These are phyloP conservation scores for Perizoma flavofasciatum DNA, from an alignment of 2,888 invertebrate genomes.

Conservation along the genomic window DNA sequence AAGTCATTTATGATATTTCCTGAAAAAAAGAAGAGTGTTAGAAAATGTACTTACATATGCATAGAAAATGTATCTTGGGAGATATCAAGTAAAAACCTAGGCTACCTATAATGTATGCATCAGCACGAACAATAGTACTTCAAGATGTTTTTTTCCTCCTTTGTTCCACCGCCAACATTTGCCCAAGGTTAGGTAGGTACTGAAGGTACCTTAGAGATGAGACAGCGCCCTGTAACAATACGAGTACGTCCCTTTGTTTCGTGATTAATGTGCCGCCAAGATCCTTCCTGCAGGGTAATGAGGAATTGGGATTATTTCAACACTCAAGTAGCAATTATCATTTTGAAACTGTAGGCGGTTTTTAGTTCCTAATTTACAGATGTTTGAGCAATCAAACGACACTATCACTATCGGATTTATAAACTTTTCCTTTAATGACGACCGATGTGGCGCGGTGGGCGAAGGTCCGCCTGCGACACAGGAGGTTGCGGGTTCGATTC, in stretches of 20 bases:
- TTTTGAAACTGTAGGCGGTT: constrained; percentile 9
- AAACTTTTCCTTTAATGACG: too few relatives aligned
- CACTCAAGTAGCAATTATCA: constrained; percentile 8
- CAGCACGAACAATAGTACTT: constrained; percentile 20
- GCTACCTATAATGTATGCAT: constrained; percentile 11
- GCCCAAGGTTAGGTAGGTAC: constrained; percentile 34
- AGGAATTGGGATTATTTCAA: constrained; percentile 27
- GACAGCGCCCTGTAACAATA: constrained; percentile 40
- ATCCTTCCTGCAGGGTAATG: constrained; percentile 38
- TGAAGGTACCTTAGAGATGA: constrained; percentile 28
- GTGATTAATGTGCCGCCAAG: constrained; percentile 42
- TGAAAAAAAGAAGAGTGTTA: too few relatives aligned
- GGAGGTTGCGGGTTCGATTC: too few relatives aligned
- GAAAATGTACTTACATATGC: too few relatives aligned
- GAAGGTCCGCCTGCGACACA: too few relatives aligned
- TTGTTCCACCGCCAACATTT: constrained; percentile 25
- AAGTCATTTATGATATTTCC: too few relatives aligned
- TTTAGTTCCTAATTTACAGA: background rate
- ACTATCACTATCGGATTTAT: too few relatives aligned
- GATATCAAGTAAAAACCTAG: background rate
- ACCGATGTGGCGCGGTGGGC: too few relatives aligned
- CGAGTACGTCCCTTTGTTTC: constrained; percentile 39
- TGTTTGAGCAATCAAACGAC: too few relatives aligned
- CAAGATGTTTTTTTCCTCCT: constrained; percentile 23
- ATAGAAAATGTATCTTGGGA: too few relatives aligned